A percentile compares a stretch with the other conserved stretches of the same genome.
These are phyloP conservation scores for Jacana jacana DNA, from an alignment of 2,113 vertebrate species.

Conservation along the genomic window DNA sequence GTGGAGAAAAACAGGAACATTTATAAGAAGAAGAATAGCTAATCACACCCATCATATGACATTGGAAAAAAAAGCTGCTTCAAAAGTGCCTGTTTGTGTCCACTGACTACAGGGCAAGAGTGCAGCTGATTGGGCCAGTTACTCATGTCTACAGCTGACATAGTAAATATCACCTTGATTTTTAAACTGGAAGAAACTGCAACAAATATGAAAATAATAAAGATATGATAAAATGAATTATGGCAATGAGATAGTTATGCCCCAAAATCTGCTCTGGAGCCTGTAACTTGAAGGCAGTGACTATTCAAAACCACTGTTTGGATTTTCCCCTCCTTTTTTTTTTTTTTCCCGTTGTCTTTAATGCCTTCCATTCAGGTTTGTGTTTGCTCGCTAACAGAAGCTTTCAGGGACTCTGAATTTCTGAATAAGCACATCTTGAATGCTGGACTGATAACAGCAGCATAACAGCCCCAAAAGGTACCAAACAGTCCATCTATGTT, in stretches of 20 bases:
- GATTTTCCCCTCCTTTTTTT: not conserved
- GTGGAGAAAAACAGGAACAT: not conserved
- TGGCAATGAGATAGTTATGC: not conserved
- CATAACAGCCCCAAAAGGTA: not conserved
- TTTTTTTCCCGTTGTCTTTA: not conserved
- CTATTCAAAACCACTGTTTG: accelerated
- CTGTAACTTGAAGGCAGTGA: not conserved
- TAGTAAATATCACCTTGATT: not conserved
- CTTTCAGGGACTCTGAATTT: not conserved
- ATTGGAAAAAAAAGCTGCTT: not conserved
- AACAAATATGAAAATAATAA: not conserved
- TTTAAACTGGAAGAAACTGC: not conserved
- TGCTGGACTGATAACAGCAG: not conserved
- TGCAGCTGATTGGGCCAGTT: not conserved
- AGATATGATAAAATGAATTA: not conserved
- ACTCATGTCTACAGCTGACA: not conserved
- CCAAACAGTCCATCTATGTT: not conserved
- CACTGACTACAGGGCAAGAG: not conserved
- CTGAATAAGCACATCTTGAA: not conserved
- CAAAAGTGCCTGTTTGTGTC: not conserved
- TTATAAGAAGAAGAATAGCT: not conserved
- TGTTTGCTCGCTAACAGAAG: not conserved
- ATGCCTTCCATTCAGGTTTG: not conserved
- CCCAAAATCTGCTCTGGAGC: not conserved
- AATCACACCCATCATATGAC: not conserved